Percentiles rank a stretch among this genome's conserved stretches.
Evolutionary conservation across 2,113 vertebrate genomes (phyloP).

Genomic region (Hypanus sabinus): DNA sequence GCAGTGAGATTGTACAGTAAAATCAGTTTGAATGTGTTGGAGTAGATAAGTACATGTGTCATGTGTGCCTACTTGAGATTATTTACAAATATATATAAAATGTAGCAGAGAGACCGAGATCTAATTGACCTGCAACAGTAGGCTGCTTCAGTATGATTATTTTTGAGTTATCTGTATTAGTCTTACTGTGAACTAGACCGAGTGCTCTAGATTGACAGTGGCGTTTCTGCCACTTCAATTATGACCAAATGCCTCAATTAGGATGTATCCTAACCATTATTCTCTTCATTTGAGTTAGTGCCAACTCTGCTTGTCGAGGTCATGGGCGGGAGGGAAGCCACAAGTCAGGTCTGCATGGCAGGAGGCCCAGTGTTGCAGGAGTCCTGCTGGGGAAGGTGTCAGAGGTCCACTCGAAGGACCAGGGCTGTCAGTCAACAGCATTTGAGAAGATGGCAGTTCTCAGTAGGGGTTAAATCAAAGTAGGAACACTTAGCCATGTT

Average conservation of each 20-base stretch:
- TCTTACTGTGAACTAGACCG: constrained; percentile 44
- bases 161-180: constrained; percentile 39
- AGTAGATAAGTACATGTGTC: constrained; percentile 54
- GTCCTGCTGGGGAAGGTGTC: constrained; percentile 64
- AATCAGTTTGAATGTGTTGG: constrained; percentile 54
- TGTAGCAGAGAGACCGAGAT: constrained; percentile 46
- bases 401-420: constrained; percentile 55
- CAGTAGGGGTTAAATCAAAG: constrained; percentile 43
- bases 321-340: constrained; percentile 45
- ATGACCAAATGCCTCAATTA: constrained; percentile 51
- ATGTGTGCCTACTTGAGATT: constrained; percentile 52
- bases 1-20: constrained; percentile 49
- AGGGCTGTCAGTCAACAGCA: constrained; percentile 58
- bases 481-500: constrained; percentile 43
- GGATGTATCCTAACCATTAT: constrained; percentile 54
- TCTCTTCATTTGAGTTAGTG: constrained; percentile 50
- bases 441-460: constrained; percentile 45
- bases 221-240: constrained; percentile 67
- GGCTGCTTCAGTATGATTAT: constrained; percentile 44
- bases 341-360: constrained; percentile 48
- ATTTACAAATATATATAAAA: constrained; percentile 53
- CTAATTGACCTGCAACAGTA: constrained; percentile 58
- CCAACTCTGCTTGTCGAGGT: constrained; percentile 57
- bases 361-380: constrained; percentile 54
- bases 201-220: constrained; percentile 61